These are phyloP conservation scores for Sminthurides bifidus DNA, from an alignment of 1,140 invertebrate genomes.

Conservation along the genomic window DNA sequence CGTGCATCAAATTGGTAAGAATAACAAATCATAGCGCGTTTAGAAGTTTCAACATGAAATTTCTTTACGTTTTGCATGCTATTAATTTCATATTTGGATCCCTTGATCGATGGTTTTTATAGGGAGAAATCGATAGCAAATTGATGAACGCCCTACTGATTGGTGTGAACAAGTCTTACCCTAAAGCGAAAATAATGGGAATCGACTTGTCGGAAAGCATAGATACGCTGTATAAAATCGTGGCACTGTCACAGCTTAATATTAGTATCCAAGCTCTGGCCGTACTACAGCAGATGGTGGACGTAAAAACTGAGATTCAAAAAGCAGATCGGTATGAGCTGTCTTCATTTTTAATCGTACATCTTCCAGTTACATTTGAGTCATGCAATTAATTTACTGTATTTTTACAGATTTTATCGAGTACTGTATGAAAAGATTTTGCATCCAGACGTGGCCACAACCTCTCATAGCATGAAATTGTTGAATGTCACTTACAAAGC, in stretches of 20 bases:
- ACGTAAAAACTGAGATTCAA: constrained; percentile 40
- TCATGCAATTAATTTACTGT: too few species aligned
- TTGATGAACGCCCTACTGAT: constrained; percentile 82
- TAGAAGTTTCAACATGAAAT: neutral
- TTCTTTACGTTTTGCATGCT: neutral
- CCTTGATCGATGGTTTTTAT: constrained; percentile 32
- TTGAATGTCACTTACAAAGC: constrained; percentile 79
- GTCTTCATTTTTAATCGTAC: too few species aligned
- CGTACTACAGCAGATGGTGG: constrained; percentile 70
- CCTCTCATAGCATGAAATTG: constrained; percentile 66
- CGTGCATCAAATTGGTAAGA: constrained; percentile 61
- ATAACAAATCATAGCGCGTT: neutral
- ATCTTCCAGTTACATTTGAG: too few species aligned
- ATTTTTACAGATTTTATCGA: constrained; percentile 59
- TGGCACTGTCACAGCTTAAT: constrained; percentile 70
- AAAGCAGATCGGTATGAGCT: constrained; percentile 44
- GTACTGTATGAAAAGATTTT: constrained; percentile 78
- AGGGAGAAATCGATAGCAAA: constrained; percentile 80
- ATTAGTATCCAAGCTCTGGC: constrained; percentile 75
- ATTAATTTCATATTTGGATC: neutral
- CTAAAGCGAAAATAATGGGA: constrained; percentile 51
- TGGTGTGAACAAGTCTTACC: constrained; percentile 78
- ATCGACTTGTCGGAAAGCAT: constrained; percentile 51
- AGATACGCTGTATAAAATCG: constrained; percentile 75
- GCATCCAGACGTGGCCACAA: constrained; percentile 59